These are phyloP conservation scores for Vidua macroura DNA, from an alignment of 2,113 vertebrate species.

Conservation along the genomic window DNA sequence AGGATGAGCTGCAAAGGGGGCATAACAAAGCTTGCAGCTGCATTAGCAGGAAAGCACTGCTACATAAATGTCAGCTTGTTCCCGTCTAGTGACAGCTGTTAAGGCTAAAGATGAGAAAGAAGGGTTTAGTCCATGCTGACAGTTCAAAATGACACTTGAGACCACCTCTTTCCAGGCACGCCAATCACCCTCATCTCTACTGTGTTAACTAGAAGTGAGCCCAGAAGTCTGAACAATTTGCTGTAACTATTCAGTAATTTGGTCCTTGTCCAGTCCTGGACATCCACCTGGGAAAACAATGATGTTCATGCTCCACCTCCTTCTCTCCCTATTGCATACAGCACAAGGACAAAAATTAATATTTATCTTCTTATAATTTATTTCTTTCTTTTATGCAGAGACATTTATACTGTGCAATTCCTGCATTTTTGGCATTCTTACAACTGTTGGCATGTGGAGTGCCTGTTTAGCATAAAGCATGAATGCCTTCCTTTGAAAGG, in stretches of 20 bases:
- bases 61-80: not conserved
- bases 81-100: not conserved
- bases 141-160: not conserved
- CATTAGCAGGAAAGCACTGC: not conserved
- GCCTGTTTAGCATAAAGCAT: constrained; percentile 36
- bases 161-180: not conserved
- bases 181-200: not conserved
- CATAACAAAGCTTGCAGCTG: not conserved
- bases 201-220: not conserved
- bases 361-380: not conserved
- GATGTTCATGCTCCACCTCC: not conserved
- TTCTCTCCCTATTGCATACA: not conserved
- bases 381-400: not conserved
- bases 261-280: not conserved
- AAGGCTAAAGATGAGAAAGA: not conserved
- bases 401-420: not conserved
- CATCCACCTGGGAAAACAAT: not conserved
- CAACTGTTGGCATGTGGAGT: not conserved
- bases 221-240: not conserved
- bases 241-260: not conserved
- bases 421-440: not conserved
- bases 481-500: not conserved
- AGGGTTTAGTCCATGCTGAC: not conserved
- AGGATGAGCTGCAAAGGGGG: not conserved
- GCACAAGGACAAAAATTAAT: not conserved